Evolutionary conservation across 35 echinoderm and acorn worm species (phyloP).

Genomic region (Ophioderma brevispina): DNA sequence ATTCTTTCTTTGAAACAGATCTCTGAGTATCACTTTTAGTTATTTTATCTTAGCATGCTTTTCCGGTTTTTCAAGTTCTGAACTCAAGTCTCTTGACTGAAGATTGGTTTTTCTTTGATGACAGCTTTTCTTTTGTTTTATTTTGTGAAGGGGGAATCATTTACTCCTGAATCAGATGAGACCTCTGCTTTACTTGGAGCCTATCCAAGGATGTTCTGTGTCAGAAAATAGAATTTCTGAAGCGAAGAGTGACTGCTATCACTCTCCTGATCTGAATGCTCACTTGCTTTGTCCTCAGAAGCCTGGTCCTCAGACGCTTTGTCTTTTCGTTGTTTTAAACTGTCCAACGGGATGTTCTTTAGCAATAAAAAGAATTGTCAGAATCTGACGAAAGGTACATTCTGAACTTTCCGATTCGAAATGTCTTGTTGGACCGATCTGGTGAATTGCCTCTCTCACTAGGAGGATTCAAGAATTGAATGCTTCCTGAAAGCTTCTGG

Average conservation of each 20-base stretch:
- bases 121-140: neutral
- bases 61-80: neutral
- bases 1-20: neutral
- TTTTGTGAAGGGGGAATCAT: neutral
- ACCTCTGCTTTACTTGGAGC: neutral
- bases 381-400: no score
- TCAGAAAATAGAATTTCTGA: neutral
- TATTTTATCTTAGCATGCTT: neutral
- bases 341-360: neutral
- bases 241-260: neutral
- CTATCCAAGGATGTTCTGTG: neutral
- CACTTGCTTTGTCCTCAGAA: neutral
- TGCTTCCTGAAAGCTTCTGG: no score
- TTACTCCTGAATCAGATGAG: neutral
- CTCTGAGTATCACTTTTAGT: neutral
- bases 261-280: neutral
- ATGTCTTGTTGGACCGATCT: no score
- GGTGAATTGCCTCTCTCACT: no score
- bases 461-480: no score
- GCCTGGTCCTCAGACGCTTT: no score
- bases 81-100: neutral
- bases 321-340: neutral
- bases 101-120: neutral
- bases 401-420: no score
- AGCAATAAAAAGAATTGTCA: neutral